These are phyloP conservation scores for Cosmopolites sordidus DNA, from an alignment of 2,888 invertebrate species.

Conservation along the genomic window DNA sequence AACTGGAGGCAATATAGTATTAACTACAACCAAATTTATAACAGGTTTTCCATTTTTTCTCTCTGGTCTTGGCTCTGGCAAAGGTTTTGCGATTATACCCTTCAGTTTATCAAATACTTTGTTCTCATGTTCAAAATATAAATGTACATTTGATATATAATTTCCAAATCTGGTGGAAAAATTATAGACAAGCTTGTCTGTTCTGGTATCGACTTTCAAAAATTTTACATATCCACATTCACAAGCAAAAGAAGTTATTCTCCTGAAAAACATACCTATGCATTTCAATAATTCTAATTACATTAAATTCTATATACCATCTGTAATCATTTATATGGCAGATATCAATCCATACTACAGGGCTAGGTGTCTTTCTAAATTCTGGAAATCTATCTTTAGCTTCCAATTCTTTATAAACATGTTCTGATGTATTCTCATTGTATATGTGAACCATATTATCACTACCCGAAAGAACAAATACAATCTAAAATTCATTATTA, in stretches of 20 bases:
- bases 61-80: background rate
- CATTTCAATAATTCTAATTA: slow-evolving; percentile 13
- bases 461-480: slow-evolving; percentile 63
- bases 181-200: slow-evolving; percentile 49
- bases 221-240: slow-evolving; percentile 59
- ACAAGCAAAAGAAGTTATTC: slow-evolving; percentile 57
- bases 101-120: slow-evolving; percentile 22
- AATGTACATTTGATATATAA: slow-evolving; percentile 54
- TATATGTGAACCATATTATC: slow-evolving; percentile 63
- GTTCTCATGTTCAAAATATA: slow-evolving; percentile 44
- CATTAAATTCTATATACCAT: slow-evolving; percentile 42
- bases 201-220: slow-evolving; percentile 50
- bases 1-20: slow-evolving; percentile 54
- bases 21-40: slow-evolving; percentile 56
- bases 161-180: slow-evolving; percentile 55
- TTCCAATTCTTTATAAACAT: slow-evolving; percentile 55
- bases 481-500: slow-evolving; percentile 45
- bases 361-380: slow-evolving; percentile 52
- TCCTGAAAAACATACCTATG: slow-evolving; percentile 41
- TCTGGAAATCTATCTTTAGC: slow-evolving; percentile 59
- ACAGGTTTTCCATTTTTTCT: slow-evolving; percentile 26
- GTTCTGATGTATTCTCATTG: slow-evolving; percentile 55
- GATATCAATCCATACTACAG: slow-evolving; percentile 56
- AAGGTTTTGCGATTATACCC: background rate
- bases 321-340: slow-evolving; percentile 49